Evolutionary conservation across 2,888 invertebrate species (phyloP).

Genomic region (Hylaea fasciaria): DNA sequence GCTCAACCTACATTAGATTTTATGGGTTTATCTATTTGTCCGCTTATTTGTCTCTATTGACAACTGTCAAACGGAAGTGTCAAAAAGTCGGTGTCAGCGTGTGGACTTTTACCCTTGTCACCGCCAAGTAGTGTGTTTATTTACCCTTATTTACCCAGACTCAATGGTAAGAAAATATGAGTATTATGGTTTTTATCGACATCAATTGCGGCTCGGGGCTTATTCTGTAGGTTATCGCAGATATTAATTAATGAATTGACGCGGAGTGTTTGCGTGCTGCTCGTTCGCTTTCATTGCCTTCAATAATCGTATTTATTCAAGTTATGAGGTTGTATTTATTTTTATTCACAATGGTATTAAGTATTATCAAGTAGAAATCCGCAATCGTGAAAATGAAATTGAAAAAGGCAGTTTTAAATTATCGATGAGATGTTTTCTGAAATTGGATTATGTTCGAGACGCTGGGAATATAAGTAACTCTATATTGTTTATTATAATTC

Average conservation of each 20-base stretch:
- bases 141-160: slow-evolving; percentile 38
- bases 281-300: slow-evolving; percentile 13
- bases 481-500: too few species aligned
- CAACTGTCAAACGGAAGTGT: slow-evolving; percentile 52
- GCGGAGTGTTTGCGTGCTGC: slow-evolving; percentile 6
- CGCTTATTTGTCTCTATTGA: slow-evolving; percentile 48
- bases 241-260: slow-evolving; percentile 24
- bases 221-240: slow-evolving; percentile 20
- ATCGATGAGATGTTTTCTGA: too few species aligned
- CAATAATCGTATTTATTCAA: slow-evolving; percentile 1
- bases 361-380: too few species aligned
- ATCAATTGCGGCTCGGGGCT: slow-evolving; percentile 21
- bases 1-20: too few species aligned
- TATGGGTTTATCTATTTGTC: slow-evolving; percentile 7
- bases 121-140: slow-evolving; percentile 40
- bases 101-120: slow-evolving; percentile 56
- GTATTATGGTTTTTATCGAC: slow-evolving; percentile 39
- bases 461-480: too few species aligned
- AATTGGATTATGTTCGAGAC: too few species aligned
- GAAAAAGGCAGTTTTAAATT: too few species aligned
- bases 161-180: slow-evolving; percentile 35
- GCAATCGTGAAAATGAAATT: too few species aligned
- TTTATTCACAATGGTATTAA: too few species aligned
- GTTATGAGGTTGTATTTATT: not conserved
- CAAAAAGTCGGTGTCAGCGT: slow-evolving; percentile 47